Percentiles rank a stretch among this genome's conserved stretches.
phyloP scores from a whole-genome alignment of 2,888 invertebrate genomes.

The Diachrysia chrysitis region DNA sequence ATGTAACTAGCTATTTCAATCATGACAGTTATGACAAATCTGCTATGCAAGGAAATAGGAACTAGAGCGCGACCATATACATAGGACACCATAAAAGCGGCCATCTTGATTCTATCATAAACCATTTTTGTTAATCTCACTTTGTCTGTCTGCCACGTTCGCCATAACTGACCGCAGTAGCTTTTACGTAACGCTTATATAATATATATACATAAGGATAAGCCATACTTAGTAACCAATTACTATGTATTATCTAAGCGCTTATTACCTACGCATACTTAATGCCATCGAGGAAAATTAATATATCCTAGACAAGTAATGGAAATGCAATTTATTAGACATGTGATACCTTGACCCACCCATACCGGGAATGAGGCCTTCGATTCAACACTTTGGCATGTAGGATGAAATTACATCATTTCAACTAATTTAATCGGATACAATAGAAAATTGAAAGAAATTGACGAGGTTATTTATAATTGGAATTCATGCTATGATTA shows the following conservation, averaged over 20 bases:
- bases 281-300: constrained; percentile 46
- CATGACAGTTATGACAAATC: constrained; percentile 7
- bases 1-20: constrained; percentile 20
- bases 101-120: constrained; percentile 30
- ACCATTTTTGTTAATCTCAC: constrained; percentile 22
- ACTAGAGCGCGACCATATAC: constrained; percentile 43
- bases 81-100: constrained; percentile 44
- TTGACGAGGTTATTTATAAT: constrained; percentile 31
- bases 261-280: constrained; percentile 33
- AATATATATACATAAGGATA: constrained; percentile 42
- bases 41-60: constrained; percentile 32
- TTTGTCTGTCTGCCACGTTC: constrained; percentile 14
- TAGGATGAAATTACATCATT: constrained; percentile 44
- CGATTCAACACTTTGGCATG: constrained; percentile 31
- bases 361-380: constrained; percentile 40
- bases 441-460: constrained; percentile 49
- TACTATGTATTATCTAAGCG: constrained; percentile 38
- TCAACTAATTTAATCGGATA: constrained; percentile 28
- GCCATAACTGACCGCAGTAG: constrained; percentile 20
- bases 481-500: constrained; percentile 27
- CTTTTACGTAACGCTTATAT: constrained; percentile 37
- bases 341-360: constrained; percentile 47
- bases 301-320: constrained; percentile 23
- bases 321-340: constrained; percentile 34
- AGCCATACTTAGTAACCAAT: constrained; percentile 31